Base-by-base conservation (phyloP, 2,888 invertebrate species). In the Dastarcus helophoroides region DNA sequence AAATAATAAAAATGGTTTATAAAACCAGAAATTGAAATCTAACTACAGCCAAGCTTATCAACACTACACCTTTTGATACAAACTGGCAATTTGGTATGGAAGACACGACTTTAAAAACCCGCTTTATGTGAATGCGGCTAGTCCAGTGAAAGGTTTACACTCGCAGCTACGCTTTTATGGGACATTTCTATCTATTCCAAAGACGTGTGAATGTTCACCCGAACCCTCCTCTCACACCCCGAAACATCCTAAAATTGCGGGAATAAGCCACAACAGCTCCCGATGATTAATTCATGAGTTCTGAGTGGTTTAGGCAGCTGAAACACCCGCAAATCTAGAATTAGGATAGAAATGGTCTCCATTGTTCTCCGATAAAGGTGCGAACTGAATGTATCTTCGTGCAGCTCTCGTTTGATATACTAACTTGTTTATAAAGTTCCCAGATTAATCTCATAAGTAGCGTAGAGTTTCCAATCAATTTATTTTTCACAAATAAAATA, bases 211-310 rank as follows among this genome's bases (percentile, higher is more conserved):
- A 43, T 16, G 31, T 26, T 32, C 26, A 16, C 31, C 16, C 31
- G 16, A 25, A 31, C 23, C 28, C 36, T 29, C 32, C 28, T 22
- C 26, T 14, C 26, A 17, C 14, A 16, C 24, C 21, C 14, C 30
- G 14, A 21, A 33, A 8, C 32, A 17, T 21, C 32, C 32, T 37
- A 22, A 17, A 26, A 29, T 26, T 27, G 26, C 42, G 36, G 41
- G 50, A 53, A 51, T 54, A 52, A 54, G 51, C 54, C 54, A 52
- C 55, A 57, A 54, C 56, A 57, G 53, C 55, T 51, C 48, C 41
- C 46, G 51, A 57, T 57, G 57, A 57, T 56, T 57, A 57, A 57
- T 57, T 56, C 57, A 57, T 57, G 57, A 57, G 54, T 46, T 46
- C 46, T 49, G 54, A 54, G 54, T 54, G 56, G 54, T 55, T 56